phyloP scores from a whole-genome alignment of 2,888 invertebrate genomes.

The Polyommatus icarus region DNA sequence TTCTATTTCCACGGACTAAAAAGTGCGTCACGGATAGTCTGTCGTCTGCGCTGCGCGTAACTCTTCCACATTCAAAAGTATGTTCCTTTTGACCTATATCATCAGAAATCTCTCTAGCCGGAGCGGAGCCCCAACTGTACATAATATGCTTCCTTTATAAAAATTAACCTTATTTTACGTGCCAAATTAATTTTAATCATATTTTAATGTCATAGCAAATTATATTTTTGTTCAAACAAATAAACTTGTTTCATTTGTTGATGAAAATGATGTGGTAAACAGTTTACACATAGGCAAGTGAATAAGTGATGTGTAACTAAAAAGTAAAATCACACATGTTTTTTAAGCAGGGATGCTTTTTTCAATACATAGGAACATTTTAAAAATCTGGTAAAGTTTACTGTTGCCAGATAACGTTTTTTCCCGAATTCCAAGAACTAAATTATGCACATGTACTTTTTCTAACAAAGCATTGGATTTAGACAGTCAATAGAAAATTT shows the following conservation, averaged over 20 bases:
- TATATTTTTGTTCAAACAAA: not conserved
- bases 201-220: not conserved
- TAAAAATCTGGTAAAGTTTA: not conserved
- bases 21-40: too few relatives aligned
- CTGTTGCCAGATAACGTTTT: not conserved
- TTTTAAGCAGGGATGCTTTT: slow-evolving; percentile 1
- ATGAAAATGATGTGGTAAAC: not conserved
- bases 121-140: not conserved
- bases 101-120: not conserved
- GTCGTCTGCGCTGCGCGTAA: not conserved
- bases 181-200: not conserved
- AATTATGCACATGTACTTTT: slow-evolving; percentile 30
- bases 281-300: not conserved
- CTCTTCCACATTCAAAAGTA: not conserved
- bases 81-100: not conserved
- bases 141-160: not conserved
- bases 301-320: not conserved
- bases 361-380: not conserved
- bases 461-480: slow-evolving; percentile 8
- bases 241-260: not conserved
- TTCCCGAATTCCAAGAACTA: not conserved
- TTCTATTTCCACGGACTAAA: too few relatives aligned
- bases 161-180: not conserved
- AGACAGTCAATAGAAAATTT: not conserved
- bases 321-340: not conserved